phyloP scores from a whole-genome alignment of 2,113 vertebrate genomes.

The Esox niger region DNA sequence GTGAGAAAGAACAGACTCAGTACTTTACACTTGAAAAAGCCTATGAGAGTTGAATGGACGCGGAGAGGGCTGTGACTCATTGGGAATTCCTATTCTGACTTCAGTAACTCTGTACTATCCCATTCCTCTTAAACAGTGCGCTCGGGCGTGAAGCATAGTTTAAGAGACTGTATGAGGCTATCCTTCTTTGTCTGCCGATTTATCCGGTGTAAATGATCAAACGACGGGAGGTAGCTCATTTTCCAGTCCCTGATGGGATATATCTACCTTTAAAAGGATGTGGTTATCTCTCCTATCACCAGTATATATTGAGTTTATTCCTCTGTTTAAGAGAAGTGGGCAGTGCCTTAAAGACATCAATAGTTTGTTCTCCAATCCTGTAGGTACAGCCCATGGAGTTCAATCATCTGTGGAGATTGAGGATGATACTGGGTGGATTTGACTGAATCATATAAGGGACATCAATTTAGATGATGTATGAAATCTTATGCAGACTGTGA shows the following conservation, averaged over 20 bases:
- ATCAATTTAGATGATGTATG: constrained; percentile 10
- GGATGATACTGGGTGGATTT: neutral
- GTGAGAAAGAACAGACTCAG: constrained; percentile 28
- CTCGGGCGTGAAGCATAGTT: neutral
- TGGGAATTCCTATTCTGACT: constrained; percentile 27
- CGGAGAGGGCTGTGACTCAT: constrained; percentile 3
- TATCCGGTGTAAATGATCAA: constrained; percentile 1
- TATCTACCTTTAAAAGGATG: too few relatives aligned
- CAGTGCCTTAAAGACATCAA: neutral
- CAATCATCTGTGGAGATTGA: neutral
- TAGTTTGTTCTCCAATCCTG: too few relatives aligned
- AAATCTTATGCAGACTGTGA: too few relatives aligned
- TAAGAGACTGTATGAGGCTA: neutral
- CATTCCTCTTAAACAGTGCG: neutral
- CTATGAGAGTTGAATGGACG: neutral
- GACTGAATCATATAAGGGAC: too few relatives aligned
- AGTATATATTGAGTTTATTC: too few relatives aligned
- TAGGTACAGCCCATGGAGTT: too few relatives aligned
- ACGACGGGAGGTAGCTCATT: constrained; percentile 8
- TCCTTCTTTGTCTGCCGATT: constrained; percentile 5
- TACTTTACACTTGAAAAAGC: constrained; percentile 27
- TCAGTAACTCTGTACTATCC: constrained; percentile 1
- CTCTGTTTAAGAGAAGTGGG: too few relatives aligned
- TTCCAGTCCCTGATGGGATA: too few relatives aligned
- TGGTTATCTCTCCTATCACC: too few relatives aligned